Evolutionary conservation across 1,140 invertebrate species (phyloP).

Genomic region (Bombus haemorrhoidalis): DNA sequence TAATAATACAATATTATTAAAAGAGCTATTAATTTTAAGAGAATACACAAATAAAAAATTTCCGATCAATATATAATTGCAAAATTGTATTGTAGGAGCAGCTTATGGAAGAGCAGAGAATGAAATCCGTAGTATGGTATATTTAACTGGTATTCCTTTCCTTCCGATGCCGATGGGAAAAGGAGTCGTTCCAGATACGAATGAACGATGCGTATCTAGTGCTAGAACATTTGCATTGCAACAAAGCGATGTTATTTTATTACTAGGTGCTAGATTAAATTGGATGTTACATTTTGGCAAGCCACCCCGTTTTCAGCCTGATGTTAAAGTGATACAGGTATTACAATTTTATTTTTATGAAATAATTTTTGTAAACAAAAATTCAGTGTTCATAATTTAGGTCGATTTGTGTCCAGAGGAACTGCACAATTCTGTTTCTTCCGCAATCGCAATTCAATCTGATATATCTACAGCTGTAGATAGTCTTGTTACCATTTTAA

Average conservation of each 20-base stretch:
- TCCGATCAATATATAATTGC: background rate
- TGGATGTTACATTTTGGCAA: conserved; percentile 99
- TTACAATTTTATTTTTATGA: background rate
- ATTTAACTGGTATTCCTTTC: conserved; percentile 91
- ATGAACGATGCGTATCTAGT: conserved; percentile 90
- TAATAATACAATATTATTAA: background rate
- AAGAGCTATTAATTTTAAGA: background rate
- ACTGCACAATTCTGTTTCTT: conserved; percentile 93
- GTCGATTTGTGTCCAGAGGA: conserved; percentile 96
- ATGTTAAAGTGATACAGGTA: conserved; percentile 93
- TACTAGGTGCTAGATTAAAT: conserved; percentile 96
- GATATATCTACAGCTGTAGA: conserved; percentile 89
- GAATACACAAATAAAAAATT: too few relatives aligned
- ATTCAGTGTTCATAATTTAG: conserved; percentile 76
- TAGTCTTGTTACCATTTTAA: conserved; percentile 82
- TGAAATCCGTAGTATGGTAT: conserved; percentile 87
- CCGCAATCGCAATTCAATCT: conserved; percentile 89
- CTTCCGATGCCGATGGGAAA: conserved; percentile 98
- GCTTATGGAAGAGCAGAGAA: conserved; percentile 92
- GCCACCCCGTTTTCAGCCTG: conserved; percentile 90
- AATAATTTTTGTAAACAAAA: background rate
- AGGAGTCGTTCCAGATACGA: conserved; percentile 94
- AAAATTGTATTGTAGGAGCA: conserved; percentile 83
- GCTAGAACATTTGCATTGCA: conserved; percentile 93
- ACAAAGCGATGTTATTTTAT: conserved; percentile 93